phyloP scores from a whole-genome alignment of 92 coral and sea anemone genomes.

The Ricordea florida region DNA sequence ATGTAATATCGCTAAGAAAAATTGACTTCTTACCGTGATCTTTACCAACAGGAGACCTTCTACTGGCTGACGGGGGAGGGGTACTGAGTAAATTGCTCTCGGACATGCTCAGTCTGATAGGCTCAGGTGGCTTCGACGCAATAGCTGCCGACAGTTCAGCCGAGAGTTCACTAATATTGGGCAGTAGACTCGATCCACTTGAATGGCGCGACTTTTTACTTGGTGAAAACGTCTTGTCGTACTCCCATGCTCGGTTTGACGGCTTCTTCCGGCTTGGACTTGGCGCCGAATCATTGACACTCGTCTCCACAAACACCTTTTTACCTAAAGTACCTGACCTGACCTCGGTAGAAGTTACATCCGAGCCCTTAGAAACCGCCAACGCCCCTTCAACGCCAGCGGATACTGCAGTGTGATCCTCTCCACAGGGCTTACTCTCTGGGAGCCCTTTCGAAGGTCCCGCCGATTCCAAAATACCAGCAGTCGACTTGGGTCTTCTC shows the following conservation, averaged over 20 bases:
- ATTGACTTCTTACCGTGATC: slow-evolving; percentile 62
- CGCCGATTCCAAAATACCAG: background rate
- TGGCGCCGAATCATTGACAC: background rate
- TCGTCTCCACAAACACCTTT: too few relatives aligned
- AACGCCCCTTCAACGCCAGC: too few relatives aligned
- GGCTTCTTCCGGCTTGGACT: too few relatives aligned
- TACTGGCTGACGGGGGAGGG: slow-evolving; percentile 37
- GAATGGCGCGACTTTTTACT: background rate
- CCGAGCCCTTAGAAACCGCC: too few relatives aligned
- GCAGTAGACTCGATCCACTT: slow-evolving; percentile 4
- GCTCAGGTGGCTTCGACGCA: slow-evolving; percentile 77
- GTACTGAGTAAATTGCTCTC: slow-evolving; percentile 47
- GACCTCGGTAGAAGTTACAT: too few relatives aligned
- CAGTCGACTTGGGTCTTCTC: slow-evolving; percentile 22
- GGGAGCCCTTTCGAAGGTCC: background rate
- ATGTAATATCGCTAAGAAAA: background rate
- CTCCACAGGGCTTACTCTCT: background rate
- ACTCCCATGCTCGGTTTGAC: too few relatives aligned
- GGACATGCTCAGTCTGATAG: slow-evolving; percentile 66
- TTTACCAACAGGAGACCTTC: slow-evolving; percentile 60
- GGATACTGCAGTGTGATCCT: too few relatives aligned
- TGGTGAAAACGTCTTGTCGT: too few relatives aligned
- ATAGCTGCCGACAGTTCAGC: slow-evolving; percentile 67
- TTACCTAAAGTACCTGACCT: too few relatives aligned
- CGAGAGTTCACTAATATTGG: slow-evolving; percentile 52